These are phyloP conservation scores for Hyphantria cunea DNA, from an alignment of 1,140 invertebrate species.

Conservation along the genomic window DNA sequence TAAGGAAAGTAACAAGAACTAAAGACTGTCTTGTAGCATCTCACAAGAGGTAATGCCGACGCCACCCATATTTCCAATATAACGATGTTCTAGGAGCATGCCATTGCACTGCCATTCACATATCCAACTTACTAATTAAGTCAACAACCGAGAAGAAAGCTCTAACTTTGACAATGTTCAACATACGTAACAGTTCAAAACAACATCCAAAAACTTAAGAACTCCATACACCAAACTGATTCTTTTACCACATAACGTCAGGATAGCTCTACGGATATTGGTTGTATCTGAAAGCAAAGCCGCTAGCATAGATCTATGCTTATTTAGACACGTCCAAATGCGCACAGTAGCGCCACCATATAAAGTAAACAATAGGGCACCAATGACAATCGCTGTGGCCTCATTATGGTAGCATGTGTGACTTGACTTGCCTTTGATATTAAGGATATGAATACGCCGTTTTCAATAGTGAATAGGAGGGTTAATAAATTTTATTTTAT, in stretches of 20 bases:
- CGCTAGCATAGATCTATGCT: slow-evolving; percentile 74
- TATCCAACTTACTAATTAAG: slow-evolving; percentile 81
- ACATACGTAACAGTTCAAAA: slow-evolving; percentile 68
- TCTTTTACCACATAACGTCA: slow-evolving; percentile 1
- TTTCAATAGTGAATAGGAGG: slow-evolving; percentile 28
- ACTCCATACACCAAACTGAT: slow-evolving; percentile 30
- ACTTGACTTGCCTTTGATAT: slow-evolving; percentile 33
- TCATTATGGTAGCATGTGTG: slow-evolving; percentile 70
- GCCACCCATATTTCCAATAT: slow-evolving; percentile 60
- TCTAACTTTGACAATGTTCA: slow-evolving; percentile 78
- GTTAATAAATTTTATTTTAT: slow-evolving; percentile 27
- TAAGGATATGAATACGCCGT: slow-evolving; percentile 30
- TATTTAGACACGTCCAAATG: slow-evolving; percentile 76
- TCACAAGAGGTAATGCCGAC: slow-evolving; percentile 39
- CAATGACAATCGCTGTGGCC: slow-evolving; percentile 72
- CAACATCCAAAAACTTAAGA: slow-evolving; percentile 46
- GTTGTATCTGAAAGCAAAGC: slow-evolving; percentile 58
- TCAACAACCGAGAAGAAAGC: slow-evolving; percentile 74
- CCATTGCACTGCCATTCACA: slow-evolving; percentile 78
- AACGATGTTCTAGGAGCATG: slow-evolving; percentile 41
- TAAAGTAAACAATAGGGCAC: slow-evolving; percentile 76
- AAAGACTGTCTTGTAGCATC: slow-evolving; percentile 28
- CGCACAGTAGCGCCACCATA: slow-evolving; percentile 67
- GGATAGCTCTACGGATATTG: slow-evolving; percentile 43
- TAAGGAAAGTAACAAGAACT: slow-evolving; percentile 18